Conservation (phyloP, 92 coral and sea anemone genomes). For the Paragorgia papillata region DNA sequence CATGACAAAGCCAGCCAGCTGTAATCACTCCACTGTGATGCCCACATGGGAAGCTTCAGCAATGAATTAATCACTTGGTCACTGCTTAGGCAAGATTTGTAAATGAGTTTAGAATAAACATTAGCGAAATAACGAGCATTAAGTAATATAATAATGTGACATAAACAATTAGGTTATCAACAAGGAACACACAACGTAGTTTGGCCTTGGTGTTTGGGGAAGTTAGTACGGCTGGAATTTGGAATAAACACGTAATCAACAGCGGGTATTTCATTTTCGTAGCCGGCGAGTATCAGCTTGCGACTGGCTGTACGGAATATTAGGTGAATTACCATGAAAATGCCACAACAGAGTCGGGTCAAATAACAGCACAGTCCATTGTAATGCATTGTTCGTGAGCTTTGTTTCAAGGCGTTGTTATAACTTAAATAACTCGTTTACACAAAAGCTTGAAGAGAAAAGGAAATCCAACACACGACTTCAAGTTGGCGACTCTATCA, state of each 20-base stretch:
- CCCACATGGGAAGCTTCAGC: too few relatives aligned
- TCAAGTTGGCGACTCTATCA: background rate
- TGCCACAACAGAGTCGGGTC: background rate
- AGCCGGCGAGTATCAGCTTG: background rate
- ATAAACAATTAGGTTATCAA: too few relatives aligned
- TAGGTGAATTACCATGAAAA: constrained; percentile 3
- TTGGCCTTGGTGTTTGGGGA: too few relatives aligned
- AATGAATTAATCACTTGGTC: too few relatives aligned
- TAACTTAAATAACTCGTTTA: background rate
- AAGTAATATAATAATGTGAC: too few relatives aligned
- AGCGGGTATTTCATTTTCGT: background rate
- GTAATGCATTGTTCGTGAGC: background rate
- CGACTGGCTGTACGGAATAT: background rate
- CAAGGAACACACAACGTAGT: too few relatives aligned
- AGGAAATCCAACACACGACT: background rate
- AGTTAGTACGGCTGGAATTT: too few relatives aligned
- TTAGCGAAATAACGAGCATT: too few relatives aligned
- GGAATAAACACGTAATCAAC: background rate
- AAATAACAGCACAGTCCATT: background rate
- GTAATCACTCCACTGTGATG: too few relatives aligned
- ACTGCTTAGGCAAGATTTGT: too few relatives aligned
- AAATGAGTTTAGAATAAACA: too few relatives aligned
- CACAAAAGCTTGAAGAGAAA: background rate
- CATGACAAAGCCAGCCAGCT: too few relatives aligned
- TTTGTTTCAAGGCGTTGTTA: background rate